These are phyloP conservation scores for Sciurus niger DNA, from an alignment of 2,113 vertebrate genomes.

Conservation along the genomic window DNA sequence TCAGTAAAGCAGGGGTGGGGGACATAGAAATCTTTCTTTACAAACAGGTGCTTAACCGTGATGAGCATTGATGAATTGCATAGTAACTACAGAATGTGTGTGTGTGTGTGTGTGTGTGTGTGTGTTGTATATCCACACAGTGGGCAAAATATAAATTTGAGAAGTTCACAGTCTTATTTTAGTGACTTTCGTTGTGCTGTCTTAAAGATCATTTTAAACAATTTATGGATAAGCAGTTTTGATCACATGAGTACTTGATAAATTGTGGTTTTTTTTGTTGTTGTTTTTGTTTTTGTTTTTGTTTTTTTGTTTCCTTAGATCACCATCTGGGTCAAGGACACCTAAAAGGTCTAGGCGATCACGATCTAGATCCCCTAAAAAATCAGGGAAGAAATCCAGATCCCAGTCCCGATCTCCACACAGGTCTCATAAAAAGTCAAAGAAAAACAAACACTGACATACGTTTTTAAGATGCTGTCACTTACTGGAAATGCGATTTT, in stretches of 20 bases:
- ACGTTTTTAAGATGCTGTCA: slow-evolving; percentile 90
- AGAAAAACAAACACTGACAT: slow-evolving; percentile 99
- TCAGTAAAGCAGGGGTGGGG: not conserved
- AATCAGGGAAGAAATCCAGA: slow-evolving; percentile 98
- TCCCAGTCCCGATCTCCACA: slow-evolving; percentile 98
- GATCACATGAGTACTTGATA: slow-evolving; percentile 44
- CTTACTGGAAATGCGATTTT: slow-evolving; percentile 92
- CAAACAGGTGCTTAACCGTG: not conserved
- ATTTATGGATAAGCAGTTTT: slow-evolving; percentile 28
- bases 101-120: not conserved
- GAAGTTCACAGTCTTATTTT: not conserved
- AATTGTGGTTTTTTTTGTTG: not conserved
- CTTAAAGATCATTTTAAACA: slow-evolving; percentile 58
- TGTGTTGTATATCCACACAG: no score
- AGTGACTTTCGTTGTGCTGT: not conserved
- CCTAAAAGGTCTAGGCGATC: slow-evolving; percentile 97
- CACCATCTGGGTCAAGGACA: slow-evolving; percentile 96
- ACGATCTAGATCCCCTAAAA: slow-evolving; percentile 97
- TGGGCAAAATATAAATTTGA: not conserved
- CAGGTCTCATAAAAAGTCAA: slow-evolving; percentile 99
- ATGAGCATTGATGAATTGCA: not conserved
- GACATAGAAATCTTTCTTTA: not conserved
- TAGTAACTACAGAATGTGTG: not conserved
- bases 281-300: slow-evolving; percentile 72
- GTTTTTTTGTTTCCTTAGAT: slow-evolving; percentile 89